Evolutionary conservation across 2,797 vertebrate genomes (phyloP), one percentile per base, ranked within the genome.

Genomic region (Lemur catta): DNA sequence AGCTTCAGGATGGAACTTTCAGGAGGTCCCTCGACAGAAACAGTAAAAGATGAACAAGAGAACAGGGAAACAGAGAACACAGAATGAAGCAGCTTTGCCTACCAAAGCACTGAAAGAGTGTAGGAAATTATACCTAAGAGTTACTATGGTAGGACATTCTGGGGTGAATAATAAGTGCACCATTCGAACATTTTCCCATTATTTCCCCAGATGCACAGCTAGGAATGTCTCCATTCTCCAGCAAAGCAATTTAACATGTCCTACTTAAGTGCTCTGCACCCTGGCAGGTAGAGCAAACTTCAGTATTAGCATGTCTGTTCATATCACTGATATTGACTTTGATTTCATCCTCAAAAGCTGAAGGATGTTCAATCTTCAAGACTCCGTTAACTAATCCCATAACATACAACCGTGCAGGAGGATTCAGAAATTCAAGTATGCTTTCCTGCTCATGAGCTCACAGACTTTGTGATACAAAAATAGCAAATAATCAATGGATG

Each of bases 291-390:
- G 46, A 55, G 38, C 46, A 89, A 69, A 52, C 7, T n/a, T 84
- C 28, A 35, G 7, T 55, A 55, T 18, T 87, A 78, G 78, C 24
- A 57, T 61, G 28, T 74, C 41, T 79, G n/a, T 41, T 90, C 28
- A n/a, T 57, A 63, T 84, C 24, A 46, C 20, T 88, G 65, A 72
- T 2, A 28, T 6, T 78, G 50, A 90, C 10, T 80, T 97, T 86
- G 80, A 87, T 65, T 93, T 93, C 55, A 61, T 43, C 52, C 35
- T 89, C 86, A 93, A 78, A 93, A 86, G 35, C 24, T 65, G 26
- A 95, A 88, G 43, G 20, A 38, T 8, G 0, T 1, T 74, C 35
- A 48, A 48, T 81, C 30, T 96, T 95, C 63, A 79, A 79, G 41
- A 84, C 69, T 71, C 59, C 28, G 38, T 41, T 86, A 94, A 24